phyloP scores from a whole-genome alignment of 2,888 invertebrate species.

The Autographa gamma region DNA sequence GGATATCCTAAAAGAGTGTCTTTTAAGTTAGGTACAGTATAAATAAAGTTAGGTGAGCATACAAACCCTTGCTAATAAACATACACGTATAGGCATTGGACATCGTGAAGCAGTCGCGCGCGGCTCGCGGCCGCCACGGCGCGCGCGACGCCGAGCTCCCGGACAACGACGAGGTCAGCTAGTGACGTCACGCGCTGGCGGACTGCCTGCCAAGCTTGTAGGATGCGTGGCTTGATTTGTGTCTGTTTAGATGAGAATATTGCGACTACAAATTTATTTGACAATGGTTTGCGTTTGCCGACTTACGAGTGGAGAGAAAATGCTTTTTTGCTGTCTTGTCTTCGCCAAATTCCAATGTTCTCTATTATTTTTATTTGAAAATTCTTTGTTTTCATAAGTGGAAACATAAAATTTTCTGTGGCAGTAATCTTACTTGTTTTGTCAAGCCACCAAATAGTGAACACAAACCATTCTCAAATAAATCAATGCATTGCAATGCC shows the following conservation, averaged over 20 bases:
- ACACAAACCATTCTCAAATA: neutral
- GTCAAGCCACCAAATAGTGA: neutral
- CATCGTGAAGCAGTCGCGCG: conserved; percentile 97
- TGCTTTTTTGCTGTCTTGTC: no score
- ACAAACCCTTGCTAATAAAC: conserved; percentile 27
- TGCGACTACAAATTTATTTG: no score
- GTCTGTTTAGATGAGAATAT: neutral
- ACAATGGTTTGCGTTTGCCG: no score
- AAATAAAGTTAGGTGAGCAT: neutral
- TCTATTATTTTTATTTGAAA: no score
- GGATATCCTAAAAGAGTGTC: no score
- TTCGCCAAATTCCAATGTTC: no score
- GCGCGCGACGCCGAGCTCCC: conserved; percentile 93
- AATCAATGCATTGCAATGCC: neutral
- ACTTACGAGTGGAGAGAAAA: no score
- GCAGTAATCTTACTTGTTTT: neutral
- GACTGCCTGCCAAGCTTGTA: conserved; percentile 9
- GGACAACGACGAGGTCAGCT: conserved; percentile 92
- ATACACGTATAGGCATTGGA: conserved; percentile 92
- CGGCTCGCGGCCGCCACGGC: conserved; percentile 91
- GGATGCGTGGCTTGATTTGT: conserved; percentile 41
- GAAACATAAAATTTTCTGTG: no score
- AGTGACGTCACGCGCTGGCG: conserved; percentile 17
- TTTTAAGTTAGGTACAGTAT: neutral
- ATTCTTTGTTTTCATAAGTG: no score